Conservation (phyloP, 2,113 vertebrate species). For the Brachypteracias leptosomus region DNA sequence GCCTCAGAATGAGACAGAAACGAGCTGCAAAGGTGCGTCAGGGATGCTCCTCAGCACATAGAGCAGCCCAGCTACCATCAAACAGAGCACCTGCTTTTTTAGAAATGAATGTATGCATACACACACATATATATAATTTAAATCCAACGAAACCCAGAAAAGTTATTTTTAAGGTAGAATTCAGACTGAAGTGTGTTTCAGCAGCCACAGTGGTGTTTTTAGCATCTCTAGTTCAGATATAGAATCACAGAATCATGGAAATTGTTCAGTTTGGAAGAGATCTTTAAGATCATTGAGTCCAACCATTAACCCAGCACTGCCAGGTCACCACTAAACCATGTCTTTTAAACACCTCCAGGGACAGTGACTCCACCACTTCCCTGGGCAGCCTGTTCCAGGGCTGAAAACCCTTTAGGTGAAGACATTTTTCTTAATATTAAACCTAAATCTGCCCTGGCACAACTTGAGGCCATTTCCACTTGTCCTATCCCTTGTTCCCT, state of each 20-base stretch:
- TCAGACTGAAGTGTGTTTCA: background rate
- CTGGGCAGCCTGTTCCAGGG: background rate
- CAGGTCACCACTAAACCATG: background rate
- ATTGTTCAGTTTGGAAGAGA: background rate
- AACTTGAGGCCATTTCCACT: background rate
- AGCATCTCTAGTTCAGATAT: background rate
- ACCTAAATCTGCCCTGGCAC: background rate
- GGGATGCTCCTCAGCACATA: background rate
- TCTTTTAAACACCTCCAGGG: background rate
- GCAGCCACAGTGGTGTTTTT: background rate
- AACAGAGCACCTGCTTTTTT: background rate
- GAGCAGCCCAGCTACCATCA: background rate
- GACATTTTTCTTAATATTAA: background rate
- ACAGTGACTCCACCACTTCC: background rate
- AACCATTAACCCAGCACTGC: background rate
- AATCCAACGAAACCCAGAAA: background rate
- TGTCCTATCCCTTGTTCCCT: background rate
- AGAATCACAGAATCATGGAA: background rate
- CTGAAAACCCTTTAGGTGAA: background rate
- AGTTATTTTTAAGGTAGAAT: background rate
- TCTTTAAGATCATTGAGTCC: background rate
- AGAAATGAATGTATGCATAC: background rate
- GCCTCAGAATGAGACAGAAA: background rate
- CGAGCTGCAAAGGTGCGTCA: background rate
- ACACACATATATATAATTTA: background rate